These are phyloP conservation scores for Lepilemur septentrionalis DNA, from an alignment of 2,797 vertebrate genomes.

Conservation along the genomic window DNA sequence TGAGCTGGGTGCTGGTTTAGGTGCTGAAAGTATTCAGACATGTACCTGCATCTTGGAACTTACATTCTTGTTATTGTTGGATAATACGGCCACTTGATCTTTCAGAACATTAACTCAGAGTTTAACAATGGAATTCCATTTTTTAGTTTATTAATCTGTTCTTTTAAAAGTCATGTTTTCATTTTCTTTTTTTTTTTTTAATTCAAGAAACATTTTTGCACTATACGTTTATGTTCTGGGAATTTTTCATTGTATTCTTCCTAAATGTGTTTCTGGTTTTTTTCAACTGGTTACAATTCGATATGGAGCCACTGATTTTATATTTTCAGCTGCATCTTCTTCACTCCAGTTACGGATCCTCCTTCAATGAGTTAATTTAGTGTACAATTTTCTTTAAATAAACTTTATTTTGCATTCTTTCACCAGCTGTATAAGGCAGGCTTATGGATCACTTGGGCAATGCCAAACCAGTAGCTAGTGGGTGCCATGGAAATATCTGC, in stretches of 20 bases:
- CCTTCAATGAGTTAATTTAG: neutral
- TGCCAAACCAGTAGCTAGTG: neutral
- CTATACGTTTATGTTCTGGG: neutral
- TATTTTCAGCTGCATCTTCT: neutral
- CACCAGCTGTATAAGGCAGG: neutral
- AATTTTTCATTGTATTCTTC: neutral
- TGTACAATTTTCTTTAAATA: neutral
- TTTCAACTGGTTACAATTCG: neutral
- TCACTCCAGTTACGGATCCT: neutral
- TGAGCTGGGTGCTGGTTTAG: neutral
- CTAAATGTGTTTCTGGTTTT: neutral
- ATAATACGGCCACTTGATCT: neutral
- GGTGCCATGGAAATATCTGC: neutral
- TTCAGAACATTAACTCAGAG: neutral
- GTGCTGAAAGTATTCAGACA: neutral
- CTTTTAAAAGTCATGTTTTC: neutral
- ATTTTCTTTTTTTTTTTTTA: neutral
- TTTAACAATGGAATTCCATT: neutral
- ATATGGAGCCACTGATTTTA: neutral
- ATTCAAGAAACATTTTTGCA: neutral
- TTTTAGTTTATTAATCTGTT: neutral
- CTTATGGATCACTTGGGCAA: neutral
- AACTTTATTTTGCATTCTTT: neutral
- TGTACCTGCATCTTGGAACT: neutral
- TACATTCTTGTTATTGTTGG: neutral